These are phyloP conservation scores for Artibeus jamaicensis DNA, from an alignment of 2,797 vertebrate genomes.

Conservation along the genomic window DNA sequence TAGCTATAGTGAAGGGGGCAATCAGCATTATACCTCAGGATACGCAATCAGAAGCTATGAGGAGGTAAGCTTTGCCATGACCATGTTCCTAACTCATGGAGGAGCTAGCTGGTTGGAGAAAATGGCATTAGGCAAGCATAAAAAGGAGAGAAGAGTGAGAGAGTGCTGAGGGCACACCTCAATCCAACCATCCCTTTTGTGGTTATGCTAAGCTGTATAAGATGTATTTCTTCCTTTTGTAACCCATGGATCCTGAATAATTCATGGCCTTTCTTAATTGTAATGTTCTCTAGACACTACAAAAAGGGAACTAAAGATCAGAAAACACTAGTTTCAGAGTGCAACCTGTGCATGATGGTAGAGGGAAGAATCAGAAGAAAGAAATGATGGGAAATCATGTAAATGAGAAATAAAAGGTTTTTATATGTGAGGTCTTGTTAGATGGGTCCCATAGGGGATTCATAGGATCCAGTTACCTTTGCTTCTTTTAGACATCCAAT, in stretches of 20 bases:
- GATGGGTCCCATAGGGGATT: not conserved
- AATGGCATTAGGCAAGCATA: not conserved
- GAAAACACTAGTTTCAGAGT: not conserved
- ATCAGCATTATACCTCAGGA: not conserved
- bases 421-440: not conserved
- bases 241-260: not conserved
- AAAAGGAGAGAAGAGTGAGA: not conserved
- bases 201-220: not conserved
- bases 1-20: not conserved
- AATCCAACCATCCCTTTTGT: not conserved
- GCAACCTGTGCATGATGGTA: not conserved
- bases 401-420: not conserved
- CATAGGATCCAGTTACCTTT: not conserved
- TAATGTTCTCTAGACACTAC: not conserved
- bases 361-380: not conserved
- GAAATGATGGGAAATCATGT: not conserved
- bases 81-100: not conserved
- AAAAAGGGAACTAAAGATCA: not conserved
- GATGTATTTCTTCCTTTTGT: constrained; percentile 4
- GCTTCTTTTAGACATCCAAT: not conserved
- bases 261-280: not conserved
- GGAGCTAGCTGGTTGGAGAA: not conserved
- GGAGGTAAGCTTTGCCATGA: not conserved
- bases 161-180: not conserved
- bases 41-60: not conserved